Base-by-base conservation (phyloP, 2,888 invertebrate genomes). In the Latheticus oryzae region DNA sequence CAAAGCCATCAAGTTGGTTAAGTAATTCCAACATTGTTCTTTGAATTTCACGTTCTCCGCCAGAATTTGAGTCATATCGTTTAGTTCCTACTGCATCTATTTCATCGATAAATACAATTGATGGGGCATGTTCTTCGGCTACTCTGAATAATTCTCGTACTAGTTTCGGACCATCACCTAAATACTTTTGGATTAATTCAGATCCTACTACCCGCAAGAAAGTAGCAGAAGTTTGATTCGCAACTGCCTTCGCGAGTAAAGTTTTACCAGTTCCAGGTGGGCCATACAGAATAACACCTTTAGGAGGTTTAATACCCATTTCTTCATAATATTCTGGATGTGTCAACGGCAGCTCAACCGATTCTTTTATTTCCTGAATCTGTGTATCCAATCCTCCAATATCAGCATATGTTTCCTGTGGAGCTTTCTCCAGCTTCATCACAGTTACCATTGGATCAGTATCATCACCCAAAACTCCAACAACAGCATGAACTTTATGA, bases 371-470 rank as follows among this genome's bases (percentile, higher is more conserved):
- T 80, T 96, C 93, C 78, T 95, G 98, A 75, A 99, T 99, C 80
- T 99, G 99, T 21, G 92, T 93, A 75, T 97, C 97, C 5, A 98
- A 82, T 8, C 97, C 97, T 73, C 97, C 97, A 78, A 98, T 98
- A 80, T 97, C 99, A 7, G 98, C 98, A 77, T 99, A 99, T 0
- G 98, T 99, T 81, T 99, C 99, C 77, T 97, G 97, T 0, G 99
- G 99, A 4, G 99, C 99, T 75, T 99, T 99, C 76, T 99, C 99
- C 33, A 99, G 81, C 78, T 99, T 99, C 99, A 99, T 99, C 1
- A 99, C 99, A 5, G 97, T 98, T 1, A 99, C 99, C 98, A 99
- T 99, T 2, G 99, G 99, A 80, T 99, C 99, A 5, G 97, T 98
- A 76, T 99, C 98, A 80, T 99, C 99, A 13, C 95, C 73, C 43